Evolutionary conservation across 2,888 invertebrate species (phyloP).

Genomic region (Cephalotes varians): DNA sequence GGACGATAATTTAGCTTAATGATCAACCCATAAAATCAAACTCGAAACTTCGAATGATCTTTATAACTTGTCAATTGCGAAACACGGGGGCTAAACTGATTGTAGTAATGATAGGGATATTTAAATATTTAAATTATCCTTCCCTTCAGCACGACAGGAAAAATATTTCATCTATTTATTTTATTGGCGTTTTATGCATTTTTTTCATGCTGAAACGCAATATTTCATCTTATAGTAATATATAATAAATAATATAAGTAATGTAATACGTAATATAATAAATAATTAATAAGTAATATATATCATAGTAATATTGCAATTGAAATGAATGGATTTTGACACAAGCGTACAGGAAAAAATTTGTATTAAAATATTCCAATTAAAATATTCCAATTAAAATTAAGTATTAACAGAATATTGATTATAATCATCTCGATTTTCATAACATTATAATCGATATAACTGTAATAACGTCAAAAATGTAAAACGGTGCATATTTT

Average conservation of each 20-base stretch:
- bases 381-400: conserved; percentile 31
- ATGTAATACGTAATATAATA: too few relatives aligned
- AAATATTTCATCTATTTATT: not conserved
- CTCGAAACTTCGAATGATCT: not conserved
- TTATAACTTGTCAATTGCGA: not conserved
- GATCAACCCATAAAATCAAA: conserved; percentile 7
- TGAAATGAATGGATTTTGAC: conserved; percentile 9
- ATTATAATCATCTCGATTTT: not conserved
- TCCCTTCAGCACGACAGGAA: not conserved
- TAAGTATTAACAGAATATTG: conserved; percentile 19
- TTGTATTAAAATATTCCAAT: conserved; percentile 29
- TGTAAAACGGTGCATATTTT: not conserved
- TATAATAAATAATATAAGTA: too few relatives aligned
- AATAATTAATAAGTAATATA: too few relatives aligned
- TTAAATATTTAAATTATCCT: not conserved
- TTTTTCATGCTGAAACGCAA: not conserved
- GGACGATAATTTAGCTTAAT: not conserved
- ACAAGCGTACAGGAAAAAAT: not conserved
- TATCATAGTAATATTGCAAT: not conserved
- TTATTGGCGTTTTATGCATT: not conserved
- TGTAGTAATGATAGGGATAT: not conserved
- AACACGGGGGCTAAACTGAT: not conserved
- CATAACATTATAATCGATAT: conserved; percentile 6
- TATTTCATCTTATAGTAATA: too few relatives aligned
- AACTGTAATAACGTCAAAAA: conserved; percentile 18